These are phyloP conservation scores for Lanistes nyassanus DNA, from an alignment of 1,140 invertebrate species.

Conservation along the genomic window DNA sequence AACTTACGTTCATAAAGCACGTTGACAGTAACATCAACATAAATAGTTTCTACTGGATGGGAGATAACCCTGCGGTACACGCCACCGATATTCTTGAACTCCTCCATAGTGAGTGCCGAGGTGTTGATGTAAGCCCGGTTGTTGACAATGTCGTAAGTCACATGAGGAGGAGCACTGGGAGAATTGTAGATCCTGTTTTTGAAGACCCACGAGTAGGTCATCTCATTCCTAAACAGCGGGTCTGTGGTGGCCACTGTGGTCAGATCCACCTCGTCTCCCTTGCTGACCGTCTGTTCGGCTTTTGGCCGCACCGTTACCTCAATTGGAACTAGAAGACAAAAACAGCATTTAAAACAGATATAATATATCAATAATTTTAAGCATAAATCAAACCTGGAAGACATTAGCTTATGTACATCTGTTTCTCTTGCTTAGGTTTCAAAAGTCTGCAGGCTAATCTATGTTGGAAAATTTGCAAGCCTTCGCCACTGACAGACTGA, in stretches of 20 bases:
- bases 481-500: too few relatives aligned
- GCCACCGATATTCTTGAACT: constrained; percentile 22
- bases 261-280: constrained; percentile 27
- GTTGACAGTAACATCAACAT: constrained; percentile 13
- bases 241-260: constrained; percentile 25
- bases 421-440: too few relatives aligned
- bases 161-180: background rate
- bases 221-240: background rate
- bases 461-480: too few relatives aligned
- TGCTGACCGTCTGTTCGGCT: background rate
- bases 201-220: constrained; percentile 27
- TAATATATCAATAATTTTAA: too few relatives aligned
- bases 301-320: background rate
- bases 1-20: too few relatives aligned
- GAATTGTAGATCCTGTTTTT: constrained; percentile 22
- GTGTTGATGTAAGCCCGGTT: constrained; percentile 29
- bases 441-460: too few relatives aligned
- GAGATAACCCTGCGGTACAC: constrained; percentile 17
- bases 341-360: background rate
- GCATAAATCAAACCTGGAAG: background rate
- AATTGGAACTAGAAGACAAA: constrained; percentile 21
- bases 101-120: constrained; percentile 6
- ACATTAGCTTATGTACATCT: background rate
- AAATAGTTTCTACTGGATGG: background rate
- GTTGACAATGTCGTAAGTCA: constrained; percentile 7